Evolutionary conservation across 2,888 invertebrate species (phyloP).

Genomic region (Cosmorhoe ocellata): DNA sequence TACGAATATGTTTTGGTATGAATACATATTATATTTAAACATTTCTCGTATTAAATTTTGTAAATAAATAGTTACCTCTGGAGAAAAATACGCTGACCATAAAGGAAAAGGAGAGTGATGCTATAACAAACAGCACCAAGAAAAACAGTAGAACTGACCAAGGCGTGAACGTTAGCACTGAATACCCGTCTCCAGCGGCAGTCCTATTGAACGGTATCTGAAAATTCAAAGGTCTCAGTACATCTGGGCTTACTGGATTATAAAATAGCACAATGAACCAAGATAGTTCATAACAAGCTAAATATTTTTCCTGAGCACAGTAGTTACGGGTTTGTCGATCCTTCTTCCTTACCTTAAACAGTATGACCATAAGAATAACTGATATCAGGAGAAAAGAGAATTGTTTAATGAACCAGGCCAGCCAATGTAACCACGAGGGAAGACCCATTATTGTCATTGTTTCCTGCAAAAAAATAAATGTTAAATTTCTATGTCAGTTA

Average conservation of each 20-base stretch:
- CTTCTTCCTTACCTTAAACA: slow-evolving; percentile 80
- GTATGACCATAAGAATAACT: slow-evolving; percentile 81
- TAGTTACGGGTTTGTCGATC: neutral
- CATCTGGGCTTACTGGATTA: too few relatives aligned
- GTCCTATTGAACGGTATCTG: slow-evolving; percentile 80
- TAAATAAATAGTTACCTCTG: slow-evolving; percentile 85
- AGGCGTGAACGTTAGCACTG: slow-evolving; percentile 87
- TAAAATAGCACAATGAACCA: too few relatives aligned
- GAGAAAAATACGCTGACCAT: slow-evolving; percentile 91
- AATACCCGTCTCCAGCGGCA: slow-evolving; percentile 63
- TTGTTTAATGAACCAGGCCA: slow-evolving; percentile 92
- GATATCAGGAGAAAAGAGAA: slow-evolving; percentile 87
- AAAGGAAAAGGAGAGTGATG: slow-evolving; percentile 89
- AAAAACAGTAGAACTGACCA: slow-evolving; percentile 87
- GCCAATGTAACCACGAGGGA: slow-evolving; percentile 92
- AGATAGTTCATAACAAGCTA: too few relatives aligned
- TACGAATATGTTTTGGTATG: too few relatives aligned
- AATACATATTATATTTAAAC: too few relatives aligned
- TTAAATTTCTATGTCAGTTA: too few relatives aligned
- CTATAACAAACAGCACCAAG: slow-evolving; percentile 86
- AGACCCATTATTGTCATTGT: slow-evolving; percentile 97
- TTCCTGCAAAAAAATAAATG: slow-evolving; percentile 82
- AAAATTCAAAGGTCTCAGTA: slow-evolving; percentile 1
- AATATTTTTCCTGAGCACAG: too few relatives aligned
- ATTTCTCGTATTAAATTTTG: too few relatives aligned